These are phyloP conservation scores for Irena cyanogastra DNA, from an alignment of 2,113 vertebrate species.

Conservation along the genomic window DNA sequence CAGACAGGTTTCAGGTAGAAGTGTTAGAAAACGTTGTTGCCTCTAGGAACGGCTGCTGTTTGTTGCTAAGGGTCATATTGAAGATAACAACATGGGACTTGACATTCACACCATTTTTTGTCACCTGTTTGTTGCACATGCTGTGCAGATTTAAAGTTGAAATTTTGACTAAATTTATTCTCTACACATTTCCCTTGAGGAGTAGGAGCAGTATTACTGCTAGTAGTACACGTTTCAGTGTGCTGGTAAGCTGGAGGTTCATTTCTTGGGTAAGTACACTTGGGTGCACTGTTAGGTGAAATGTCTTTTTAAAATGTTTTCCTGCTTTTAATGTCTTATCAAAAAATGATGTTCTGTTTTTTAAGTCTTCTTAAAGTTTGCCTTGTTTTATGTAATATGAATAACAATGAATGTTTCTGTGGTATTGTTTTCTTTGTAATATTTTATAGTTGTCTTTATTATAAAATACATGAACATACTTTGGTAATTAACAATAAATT, in stretches of 20 bases:
- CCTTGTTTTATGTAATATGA: slow-evolving; percentile 48
- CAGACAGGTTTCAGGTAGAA: slow-evolving; percentile 7
- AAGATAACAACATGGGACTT: slow-evolving; percentile 48
- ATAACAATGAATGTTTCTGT: slow-evolving; percentile 53
- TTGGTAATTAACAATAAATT: slow-evolving; percentile 31
- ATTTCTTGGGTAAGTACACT: slow-evolving; percentile 77
- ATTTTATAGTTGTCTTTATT: slow-evolving; percentile 36
- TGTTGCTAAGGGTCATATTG: slow-evolving; percentile 27
- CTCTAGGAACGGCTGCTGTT: slow-evolving; percentile 11
- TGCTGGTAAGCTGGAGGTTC: slow-evolving; percentile 78
- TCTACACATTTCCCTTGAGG: slow-evolving; percentile 78
- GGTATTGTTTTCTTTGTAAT: slow-evolving; percentile 50
- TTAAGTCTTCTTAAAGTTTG: slow-evolving; percentile 41
- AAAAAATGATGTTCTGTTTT: slow-evolving; percentile 13
- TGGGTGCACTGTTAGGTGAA: slow-evolving; percentile 70
- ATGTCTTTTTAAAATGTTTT: slow-evolving; percentile 55
- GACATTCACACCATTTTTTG: slow-evolving; percentile 55
- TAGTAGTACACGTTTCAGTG: slow-evolving; percentile 76
- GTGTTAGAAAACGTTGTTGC: background rate
- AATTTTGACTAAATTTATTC: slow-evolving; percentile 76
- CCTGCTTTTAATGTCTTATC: slow-evolving; percentile 15
- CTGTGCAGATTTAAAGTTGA: slow-evolving; percentile 68
- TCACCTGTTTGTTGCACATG: slow-evolving; percentile 67
- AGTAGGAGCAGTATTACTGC: slow-evolving; percentile 75
- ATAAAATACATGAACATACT: background rate